These are phyloP conservation scores for Pachliopta kotzebuea DNA, from an alignment of 2,888 invertebrate species.

Conservation along the genomic window DNA sequence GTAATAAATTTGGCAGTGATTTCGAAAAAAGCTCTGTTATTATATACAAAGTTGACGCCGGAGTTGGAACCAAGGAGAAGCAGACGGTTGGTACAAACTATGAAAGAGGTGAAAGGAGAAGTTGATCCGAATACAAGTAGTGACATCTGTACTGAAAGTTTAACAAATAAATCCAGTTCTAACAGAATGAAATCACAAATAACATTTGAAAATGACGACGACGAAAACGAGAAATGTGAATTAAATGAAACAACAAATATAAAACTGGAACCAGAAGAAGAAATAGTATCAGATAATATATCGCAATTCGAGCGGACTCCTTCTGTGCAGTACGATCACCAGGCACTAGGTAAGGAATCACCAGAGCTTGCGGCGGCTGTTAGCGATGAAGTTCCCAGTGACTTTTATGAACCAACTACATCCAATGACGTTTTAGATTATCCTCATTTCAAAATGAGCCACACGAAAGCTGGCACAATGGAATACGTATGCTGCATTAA, in stretches of 20 bases:
- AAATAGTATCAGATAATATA: slow-evolving; percentile 15
- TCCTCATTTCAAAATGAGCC: slow-evolving; percentile 62
- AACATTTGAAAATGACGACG: slow-evolving; percentile 58
- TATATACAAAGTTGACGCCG: slow-evolving; percentile 38
- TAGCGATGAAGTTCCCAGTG: background rate
- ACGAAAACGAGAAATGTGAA: slow-evolving; percentile 35
- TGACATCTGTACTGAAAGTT: slow-evolving; percentile 6
- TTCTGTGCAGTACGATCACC: no score
- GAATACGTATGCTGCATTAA: slow-evolving; percentile 71
- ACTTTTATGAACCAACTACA: background rate
- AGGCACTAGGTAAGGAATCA: no score
- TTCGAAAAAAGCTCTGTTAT: slow-evolving; percentile 47
- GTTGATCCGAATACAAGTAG: background rate
- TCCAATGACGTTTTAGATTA: slow-evolving; percentile 39
- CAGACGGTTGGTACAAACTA: slow-evolving; percentile 45
- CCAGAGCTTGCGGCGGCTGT: background rate
- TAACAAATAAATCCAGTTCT: slow-evolving; percentile 22
- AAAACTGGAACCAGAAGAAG: slow-evolving; percentile 34
- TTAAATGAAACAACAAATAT: slow-evolving; percentile 29
- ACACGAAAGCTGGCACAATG: slow-evolving; percentile 51
- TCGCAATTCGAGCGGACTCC: background rate
- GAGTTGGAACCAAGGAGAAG: slow-evolving; percentile 45
- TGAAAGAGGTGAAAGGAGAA: slow-evolving; percentile 32
- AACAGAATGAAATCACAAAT: slow-evolving; percentile 54
- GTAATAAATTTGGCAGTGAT: slow-evolving; percentile 62